Evolutionary conservation across 1,140 invertebrate species (phyloP), one percentile per base, ranked within the genome.

Genomic region (Drosophila bocqueti): DNA sequence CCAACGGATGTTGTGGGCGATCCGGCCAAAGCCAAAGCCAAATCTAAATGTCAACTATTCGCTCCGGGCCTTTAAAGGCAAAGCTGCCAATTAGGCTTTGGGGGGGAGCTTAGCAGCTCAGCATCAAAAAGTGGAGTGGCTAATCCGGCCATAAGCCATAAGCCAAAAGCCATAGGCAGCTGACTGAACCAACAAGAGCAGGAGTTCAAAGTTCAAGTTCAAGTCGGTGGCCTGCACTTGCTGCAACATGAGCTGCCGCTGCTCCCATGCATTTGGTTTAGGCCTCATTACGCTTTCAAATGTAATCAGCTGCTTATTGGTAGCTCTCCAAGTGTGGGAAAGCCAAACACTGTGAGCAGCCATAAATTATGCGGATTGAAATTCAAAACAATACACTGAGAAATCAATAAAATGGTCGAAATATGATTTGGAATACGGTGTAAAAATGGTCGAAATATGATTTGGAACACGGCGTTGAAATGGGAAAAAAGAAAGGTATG

Each of bases 1-100:
- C 21, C 8, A 69, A 29, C 84, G 83, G 83, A 87, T 84, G 81
- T 89, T 71, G 83, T 87, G 84, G 83, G 83, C 83, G 83, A 73
- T 36, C 21, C 38, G 21, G 36, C 78, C 40, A 83, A 87, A 87
- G 18, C 31, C 75, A 31, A 86, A 87, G 18, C 31, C 75, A 31
- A 57, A 60, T 72, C 72, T 38, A 89, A 87, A 87, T 87, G 84
- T 89, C 84, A 83, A 89, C 81, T 38, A 76, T 76, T 76, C 52
- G 52, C 72, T 64, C 45, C 49, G 36, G 58, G 49, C 84, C 81
- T 69, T 89, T 75, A 84, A 87, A 78, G 83, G 81, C 68, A 81
- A 69, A 66, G 9, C 62, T 42, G 68, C 36, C 84, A 89, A 87
- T 87, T 87, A 84, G 73, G 47, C 45, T 49, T 60, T 21, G 45